Evolutionary conservation across 2,113 vertebrate species (phyloP), one percentile per base, ranked within the genome.

Genomic region (Elachura formosa): DNA sequence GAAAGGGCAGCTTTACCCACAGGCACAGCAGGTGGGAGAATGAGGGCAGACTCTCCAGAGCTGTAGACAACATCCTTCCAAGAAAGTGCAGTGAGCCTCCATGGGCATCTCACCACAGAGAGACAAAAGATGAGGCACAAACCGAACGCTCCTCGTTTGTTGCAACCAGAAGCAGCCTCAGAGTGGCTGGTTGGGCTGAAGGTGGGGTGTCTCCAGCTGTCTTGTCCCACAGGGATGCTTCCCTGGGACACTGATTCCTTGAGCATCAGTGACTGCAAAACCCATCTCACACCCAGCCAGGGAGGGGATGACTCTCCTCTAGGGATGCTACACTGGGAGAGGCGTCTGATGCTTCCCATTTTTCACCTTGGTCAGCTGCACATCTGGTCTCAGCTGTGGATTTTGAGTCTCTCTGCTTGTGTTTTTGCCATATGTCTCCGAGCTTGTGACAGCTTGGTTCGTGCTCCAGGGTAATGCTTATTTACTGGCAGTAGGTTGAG

Each of bases 401-500:
- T 91, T 49, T 81, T 0, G 0, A 90, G 61, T 46, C 36, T 63
- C 61, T 34, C 52, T 77, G 40, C 78, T 74, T 77, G 71, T 8
- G 13, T 51, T 91, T 93, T 90, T 7, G 3, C 90, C 72, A 61
- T 88, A 80, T 88, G 75, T 56, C 91, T 94, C 79, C 3, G 48
- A 93, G 80, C 64, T 95, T 87, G 84, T 22, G 11, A 95, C 87
- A 94, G 91, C 94, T 90, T 90, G 79, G 66, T 88, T 89, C 8
- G 0, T 92, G 68, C 90, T 96, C 87, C 71, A 84, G 93, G 81
- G 87, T 82, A 90, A 82, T 71, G 91, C 92, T 94, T 95, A 89
- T 96, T 96, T 94, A 95, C 95, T 84, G 75, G 86, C 92, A 93
- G 74, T 92, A 84, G 41, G 62, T 63, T 84, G 80, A 90, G 87